Conservation (phyloP, 2,797 vertebrate genomes). For the Apogon talboti region DNA sequence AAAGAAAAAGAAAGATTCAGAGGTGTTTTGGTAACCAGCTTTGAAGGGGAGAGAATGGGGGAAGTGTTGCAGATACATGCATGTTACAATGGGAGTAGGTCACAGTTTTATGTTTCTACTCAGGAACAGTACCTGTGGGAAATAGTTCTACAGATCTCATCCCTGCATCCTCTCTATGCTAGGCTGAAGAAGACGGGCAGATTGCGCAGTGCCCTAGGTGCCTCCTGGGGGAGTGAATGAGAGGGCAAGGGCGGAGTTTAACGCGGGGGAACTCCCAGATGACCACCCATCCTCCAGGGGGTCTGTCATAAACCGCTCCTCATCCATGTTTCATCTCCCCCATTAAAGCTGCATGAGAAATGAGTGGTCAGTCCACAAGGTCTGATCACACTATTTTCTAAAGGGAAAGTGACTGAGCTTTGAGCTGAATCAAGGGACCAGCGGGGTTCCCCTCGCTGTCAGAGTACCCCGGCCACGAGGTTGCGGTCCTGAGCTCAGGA, state of each 20-base stretch:
- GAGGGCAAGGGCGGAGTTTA: conserved; percentile 57
- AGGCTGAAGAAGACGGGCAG: conserved; percentile 59
- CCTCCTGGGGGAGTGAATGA: conserved; percentile 38
- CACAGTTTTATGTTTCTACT: conserved; percentile 72
- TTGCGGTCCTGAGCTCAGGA: conserved; percentile 25
- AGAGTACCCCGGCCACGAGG: conserved; percentile 1
- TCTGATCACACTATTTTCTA: conserved; percentile 8
- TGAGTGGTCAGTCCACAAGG: conserved; percentile 33
- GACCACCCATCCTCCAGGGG: conserved; percentile 33
- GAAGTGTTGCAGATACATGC: conserved; percentile 48
- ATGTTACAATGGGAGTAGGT: conserved; percentile 74
- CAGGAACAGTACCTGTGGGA: conserved; percentile 72
- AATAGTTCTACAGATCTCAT: conserved; percentile 65
- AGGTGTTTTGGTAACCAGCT: conserved; percentile 67
- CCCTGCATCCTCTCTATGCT: conserved; percentile 53
- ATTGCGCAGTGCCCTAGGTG: conserved; percentile 68
- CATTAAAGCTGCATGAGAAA: conserved; percentile 49
- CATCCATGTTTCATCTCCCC: conserved; percentile 60
- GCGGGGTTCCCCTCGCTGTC: conserved; percentile 13
- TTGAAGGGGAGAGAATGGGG: conserved; percentile 51
- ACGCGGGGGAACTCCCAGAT: conserved; percentile 45
- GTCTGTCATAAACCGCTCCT: conserved; percentile 51
- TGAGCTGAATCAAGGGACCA: conserved; percentile 14
- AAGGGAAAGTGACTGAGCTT: conserved; percentile 24
- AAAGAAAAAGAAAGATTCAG: conserved; percentile 44